Percentiles rank a stretch among this genome's conserved stretches.
Evolutionary conservation across 2,888 invertebrate species (phyloP).

Genomic region (Heliconius sara): DNA sequence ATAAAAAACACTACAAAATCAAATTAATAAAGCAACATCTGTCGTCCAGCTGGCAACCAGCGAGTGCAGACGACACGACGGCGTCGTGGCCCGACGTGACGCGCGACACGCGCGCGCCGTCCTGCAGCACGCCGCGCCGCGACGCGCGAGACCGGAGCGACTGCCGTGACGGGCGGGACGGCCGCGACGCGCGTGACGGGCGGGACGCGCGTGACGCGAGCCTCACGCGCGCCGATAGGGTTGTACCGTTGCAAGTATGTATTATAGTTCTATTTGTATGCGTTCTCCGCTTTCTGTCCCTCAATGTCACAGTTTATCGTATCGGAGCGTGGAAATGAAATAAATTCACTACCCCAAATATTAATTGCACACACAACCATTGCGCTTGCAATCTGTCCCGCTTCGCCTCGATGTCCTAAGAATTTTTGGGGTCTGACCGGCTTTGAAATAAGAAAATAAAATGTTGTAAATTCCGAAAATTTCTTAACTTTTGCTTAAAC

Average conservation of each 20-base stretch:
- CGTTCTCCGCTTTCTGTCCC: no score
- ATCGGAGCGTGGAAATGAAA: no score
- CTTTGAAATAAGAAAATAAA: no score
- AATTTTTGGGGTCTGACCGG: no score
- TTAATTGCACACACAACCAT: no score
- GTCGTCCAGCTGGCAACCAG: background rate
- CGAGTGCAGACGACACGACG: background rate
- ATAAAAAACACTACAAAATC: background rate
- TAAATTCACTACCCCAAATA: no score
- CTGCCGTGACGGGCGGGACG: slow-evolving; percentile 46
- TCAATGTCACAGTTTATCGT: no score
- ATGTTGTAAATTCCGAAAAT: no score
- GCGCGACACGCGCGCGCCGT: slow-evolving; percentile 44
- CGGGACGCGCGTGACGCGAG: slow-evolving; percentile 46
- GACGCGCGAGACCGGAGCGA: slow-evolving; percentile 46
- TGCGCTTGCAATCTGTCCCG: no score
- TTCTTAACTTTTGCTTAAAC: no score
- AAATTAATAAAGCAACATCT: background rate
- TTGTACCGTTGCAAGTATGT: slow-evolving; percentile 32
- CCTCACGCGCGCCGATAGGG: slow-evolving; percentile 40
- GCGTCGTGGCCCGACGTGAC: slow-evolving; percentile 48
- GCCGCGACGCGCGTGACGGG: slow-evolving; percentile 40
- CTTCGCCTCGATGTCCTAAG: no score
- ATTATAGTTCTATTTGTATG: no score
- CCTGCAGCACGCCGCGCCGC: slow-evolving; percentile 65